Evolutionary conservation across 2,888 invertebrate species (phyloP).

Genomic region (Congeria kusceri): DNA sequence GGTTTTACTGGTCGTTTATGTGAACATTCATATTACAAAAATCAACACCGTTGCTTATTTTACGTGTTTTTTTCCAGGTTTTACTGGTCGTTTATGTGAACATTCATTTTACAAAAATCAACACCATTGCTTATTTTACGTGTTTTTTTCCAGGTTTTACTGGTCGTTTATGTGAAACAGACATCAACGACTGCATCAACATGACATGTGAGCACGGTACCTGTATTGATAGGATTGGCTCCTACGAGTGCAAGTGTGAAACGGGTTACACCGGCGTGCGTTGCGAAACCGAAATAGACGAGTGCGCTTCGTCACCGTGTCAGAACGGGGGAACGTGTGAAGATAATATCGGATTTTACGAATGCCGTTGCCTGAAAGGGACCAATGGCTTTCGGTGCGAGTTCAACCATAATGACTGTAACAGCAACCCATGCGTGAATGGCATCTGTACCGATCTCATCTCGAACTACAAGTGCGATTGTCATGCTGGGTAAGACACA

Average conservation of each 20-base stretch:
- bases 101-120: too few relatives aligned
- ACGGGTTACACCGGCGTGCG: slow-evolving; percentile 95
- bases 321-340: slow-evolving; percentile 97
- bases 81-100: too few relatives aligned
- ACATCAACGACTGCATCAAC: slow-evolving; percentile 91
- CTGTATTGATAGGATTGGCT: slow-evolving; percentile 94
- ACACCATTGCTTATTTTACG: too few relatives aligned
- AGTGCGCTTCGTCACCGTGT: slow-evolving; percentile 94
- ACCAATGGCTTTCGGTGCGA: slow-evolving; percentile 88
- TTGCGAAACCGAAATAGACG: slow-evolving; percentile 95
- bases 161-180: slow-evolving; percentile 96
- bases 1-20: too few relatives aligned
- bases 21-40: too few relatives aligned
- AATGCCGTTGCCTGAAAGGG: slow-evolving; percentile 77
- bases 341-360: slow-evolving; percentile 90
- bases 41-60: too few relatives aligned
- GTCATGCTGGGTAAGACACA: slow-evolving; percentile 92
- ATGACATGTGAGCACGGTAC: slow-evolving; percentile 96
- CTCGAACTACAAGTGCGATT: slow-evolving; percentile 95
- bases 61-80: too few relatives aligned
- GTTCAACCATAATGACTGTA: slow-evolving; percentile 95
- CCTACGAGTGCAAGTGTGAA: slow-evolving; percentile 95
- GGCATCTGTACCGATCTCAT: slow-evolving; percentile 93
- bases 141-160: slow-evolving; percentile 93
- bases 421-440: slow-evolving; percentile 97